These are phyloP conservation scores for Bombylius major DNA, from an alignment of 2,888 invertebrate genomes.

Conservation along the genomic window DNA sequence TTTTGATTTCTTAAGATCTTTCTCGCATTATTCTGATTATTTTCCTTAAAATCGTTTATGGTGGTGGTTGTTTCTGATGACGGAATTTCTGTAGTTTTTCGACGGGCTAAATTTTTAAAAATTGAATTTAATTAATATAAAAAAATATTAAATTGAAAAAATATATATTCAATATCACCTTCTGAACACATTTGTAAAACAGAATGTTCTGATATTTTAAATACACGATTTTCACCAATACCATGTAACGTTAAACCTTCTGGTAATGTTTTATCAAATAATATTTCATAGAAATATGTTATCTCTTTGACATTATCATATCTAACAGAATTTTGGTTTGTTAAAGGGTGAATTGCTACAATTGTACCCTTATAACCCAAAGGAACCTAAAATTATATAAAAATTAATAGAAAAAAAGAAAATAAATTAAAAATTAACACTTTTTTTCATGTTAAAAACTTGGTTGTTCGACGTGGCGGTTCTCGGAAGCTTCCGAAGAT, in stretches of 20 bases:
- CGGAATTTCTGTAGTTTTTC: no score
- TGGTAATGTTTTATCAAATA: constrained; percentile 66
- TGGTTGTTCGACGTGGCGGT: no score
- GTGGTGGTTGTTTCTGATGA: no score
- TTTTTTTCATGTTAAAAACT: no score
- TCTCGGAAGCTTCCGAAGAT: no score
- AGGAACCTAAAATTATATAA: constrained; percentile 41
- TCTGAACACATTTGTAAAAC: constrained; percentile 21
- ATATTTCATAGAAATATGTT: constrained; percentile 57
- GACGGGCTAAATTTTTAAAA: no score
- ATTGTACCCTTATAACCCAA: constrained; percentile 75
- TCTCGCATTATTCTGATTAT: no score
- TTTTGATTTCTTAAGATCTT: no score
- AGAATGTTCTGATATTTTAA: constrained; percentile 39
- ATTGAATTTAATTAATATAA: no score
- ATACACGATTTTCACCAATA: constrained; percentile 26
- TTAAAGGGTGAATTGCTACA: constrained; percentile 47
- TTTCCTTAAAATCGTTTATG: no score
- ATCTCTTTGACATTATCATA: constrained; percentile 40
- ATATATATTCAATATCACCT: constrained; percentile 16
- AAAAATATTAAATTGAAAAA: no score
- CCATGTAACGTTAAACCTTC: constrained; percentile 41
- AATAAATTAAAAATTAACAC: no score
- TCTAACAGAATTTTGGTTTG: constrained; percentile 36
- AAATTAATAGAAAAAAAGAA: not conserved